A percentile compares a stretch with the other conserved stretches of the same genome.
These are phyloP conservation scores for Rhinolophus sinicus DNA, from an alignment of 2,113 vertebrate species.

Conservation along the genomic window DNA sequence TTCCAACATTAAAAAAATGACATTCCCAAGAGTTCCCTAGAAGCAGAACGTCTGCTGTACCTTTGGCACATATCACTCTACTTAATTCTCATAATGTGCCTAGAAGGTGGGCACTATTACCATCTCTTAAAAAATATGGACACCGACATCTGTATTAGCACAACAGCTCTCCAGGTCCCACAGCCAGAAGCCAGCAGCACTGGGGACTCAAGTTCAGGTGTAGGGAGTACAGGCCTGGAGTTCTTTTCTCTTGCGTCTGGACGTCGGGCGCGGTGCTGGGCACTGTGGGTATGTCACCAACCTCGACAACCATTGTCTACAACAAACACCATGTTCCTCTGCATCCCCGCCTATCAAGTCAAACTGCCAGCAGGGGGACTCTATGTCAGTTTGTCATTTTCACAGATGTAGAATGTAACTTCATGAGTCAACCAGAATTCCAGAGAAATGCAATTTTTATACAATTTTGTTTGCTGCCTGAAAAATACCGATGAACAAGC, in stretches of 20 bases:
- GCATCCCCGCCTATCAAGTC: neutral
- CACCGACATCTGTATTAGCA: neutral
- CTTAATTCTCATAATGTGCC: neutral
- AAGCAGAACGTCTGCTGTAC: neutral
- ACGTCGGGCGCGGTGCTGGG: neutral
- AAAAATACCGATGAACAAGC: neutral
- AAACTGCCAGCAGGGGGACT: neutral
- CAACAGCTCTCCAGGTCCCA: neutral
- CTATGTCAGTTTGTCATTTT: neutral
- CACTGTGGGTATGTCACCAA: accelerated
- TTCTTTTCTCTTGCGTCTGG: accelerated
- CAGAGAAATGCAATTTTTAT: neutral
- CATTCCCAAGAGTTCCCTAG: neutral
- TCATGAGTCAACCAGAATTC: neutral
- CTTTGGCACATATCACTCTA: neutral
- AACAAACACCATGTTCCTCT: neutral
- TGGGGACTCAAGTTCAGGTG: neutral
- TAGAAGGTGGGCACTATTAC: accelerated
- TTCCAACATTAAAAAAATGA: neutral
- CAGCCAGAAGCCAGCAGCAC: accelerated
- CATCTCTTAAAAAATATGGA: neutral
- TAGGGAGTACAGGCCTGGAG: too few relatives aligned
- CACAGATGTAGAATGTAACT: neutral
- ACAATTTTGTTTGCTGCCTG: neutral
- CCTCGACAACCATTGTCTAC: neutral